Base-by-base conservation (phyloP, 2,797 vertebrate genomes). In the Notoglanidium macrostoma region DNA sequence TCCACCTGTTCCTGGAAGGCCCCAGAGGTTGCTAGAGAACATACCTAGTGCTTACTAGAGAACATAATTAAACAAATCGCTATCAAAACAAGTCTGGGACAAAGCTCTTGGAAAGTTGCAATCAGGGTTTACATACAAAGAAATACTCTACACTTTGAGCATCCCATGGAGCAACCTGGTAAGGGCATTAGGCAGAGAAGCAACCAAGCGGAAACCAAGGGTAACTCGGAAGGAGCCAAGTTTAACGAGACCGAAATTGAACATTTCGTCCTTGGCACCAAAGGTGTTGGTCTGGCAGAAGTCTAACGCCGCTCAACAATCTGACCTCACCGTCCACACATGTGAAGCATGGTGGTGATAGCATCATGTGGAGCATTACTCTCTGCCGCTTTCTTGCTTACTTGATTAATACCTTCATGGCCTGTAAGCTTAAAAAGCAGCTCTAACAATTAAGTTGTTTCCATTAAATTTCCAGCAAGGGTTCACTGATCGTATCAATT, bases 1-100 rank as follows among this genome's bases (percentile, higher is more conserved):
- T 55, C 19, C n/a, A 78, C 29, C 1, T 55, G n/a, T 74, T 78
- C 76, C 76, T 55, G 76, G 76, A 78, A 76, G 14, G 73, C n/a
- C 49, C 26, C 46, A 19, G 14, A 51, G 46, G 17, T 72, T 72
- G 70, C 19, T 23, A 72, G 70, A 72, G 40, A 72, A 72, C 70
- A 72, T 72, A 23, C 7, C 70, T 23, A 44, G 40, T 46, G 70
- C 5, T 76, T 54, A 5, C 73, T 76, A 29, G n/a, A 76, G 26
- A 51, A 74, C 23, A 51, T n/a, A 51, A 5, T n/a, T 54, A 29
- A 54, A 76, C 44, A 74, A 6, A 15, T 14, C 29, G 12, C 73
- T 73, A 46, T 44, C 29, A 70, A 35, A 68, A 70, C 68, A 40
- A 21, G 17, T 17, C 68, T 3, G 6, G 6, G 6, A 8, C 70